Conservation (phyloP, 2,797 vertebrate species). For the Neopelma chrysocephalum region DNA sequence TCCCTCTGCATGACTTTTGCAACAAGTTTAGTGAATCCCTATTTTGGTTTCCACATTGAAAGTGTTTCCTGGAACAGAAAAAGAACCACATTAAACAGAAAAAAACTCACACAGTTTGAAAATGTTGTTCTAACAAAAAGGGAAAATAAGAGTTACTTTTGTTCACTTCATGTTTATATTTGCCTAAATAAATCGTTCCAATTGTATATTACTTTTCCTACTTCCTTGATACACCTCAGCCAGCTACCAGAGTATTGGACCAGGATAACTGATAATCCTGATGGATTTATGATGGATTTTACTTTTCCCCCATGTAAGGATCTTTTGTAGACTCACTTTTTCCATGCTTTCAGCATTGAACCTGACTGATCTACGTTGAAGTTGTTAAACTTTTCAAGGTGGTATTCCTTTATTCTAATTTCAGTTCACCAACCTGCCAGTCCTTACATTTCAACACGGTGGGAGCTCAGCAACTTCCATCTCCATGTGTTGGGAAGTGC, state of each 20-base stretch:
- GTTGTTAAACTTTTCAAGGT: background rate
- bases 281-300: background rate
- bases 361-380: background rate
- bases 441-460: background rate
- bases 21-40: background rate
- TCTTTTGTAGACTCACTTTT: background rate
- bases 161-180: background rate
- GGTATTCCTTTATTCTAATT: background rate
- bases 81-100: background rate
- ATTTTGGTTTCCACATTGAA: background rate
- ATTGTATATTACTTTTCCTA: background rate
- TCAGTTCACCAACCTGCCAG: background rate
- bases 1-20: background rate
- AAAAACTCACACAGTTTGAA: background rate
- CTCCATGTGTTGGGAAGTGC: background rate
- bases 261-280: background rate
- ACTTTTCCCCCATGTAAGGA: background rate
- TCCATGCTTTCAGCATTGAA: background rate
- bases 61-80: background rate
- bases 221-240: background rate
- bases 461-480: background rate
- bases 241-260: background rate
- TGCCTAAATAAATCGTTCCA: background rate
- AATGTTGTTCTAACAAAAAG: background rate
- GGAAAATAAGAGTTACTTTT: background rate